These are phyloP conservation scores for Stegodyphus mimosarum DNA, from an alignment of 1,140 invertebrate species.

Conservation along the genomic window DNA sequence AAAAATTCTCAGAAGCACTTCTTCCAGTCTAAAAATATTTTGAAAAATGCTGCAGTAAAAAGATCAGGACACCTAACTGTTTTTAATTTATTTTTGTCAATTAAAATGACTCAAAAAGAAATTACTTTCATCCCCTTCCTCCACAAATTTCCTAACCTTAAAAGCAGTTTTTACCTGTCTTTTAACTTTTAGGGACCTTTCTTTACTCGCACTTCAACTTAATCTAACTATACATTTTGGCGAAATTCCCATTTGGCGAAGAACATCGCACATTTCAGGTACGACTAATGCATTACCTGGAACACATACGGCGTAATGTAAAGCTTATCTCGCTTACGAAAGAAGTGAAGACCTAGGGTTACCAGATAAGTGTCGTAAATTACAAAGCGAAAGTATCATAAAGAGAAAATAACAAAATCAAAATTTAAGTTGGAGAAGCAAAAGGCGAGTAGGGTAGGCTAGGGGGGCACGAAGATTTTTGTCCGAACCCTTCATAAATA, in stretches of 20 bases:
- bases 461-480: slow-evolving; percentile 14
- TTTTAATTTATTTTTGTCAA: too few relatives aligned
- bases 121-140: too few relatives aligned
- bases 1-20: too few relatives aligned
- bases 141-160: too few relatives aligned
- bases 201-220: too few relatives aligned
- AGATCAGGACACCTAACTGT: too few relatives aligned
- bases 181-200: too few relatives aligned
- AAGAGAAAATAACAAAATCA: slow-evolving; percentile 38
- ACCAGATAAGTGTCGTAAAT: slow-evolving; percentile 55
- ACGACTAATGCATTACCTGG: background rate
- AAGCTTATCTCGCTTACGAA: background rate
- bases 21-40: too few relatives aligned
- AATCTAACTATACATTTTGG: background rate
- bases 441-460: background rate
- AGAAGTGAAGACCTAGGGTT: slow-evolving; percentile 17
- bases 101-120: too few relatives aligned
- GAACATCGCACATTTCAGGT: slow-evolving; percentile 21
- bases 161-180: too few relatives aligned
- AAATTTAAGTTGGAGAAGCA: background rate
- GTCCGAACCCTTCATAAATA: slow-evolving; percentile 20
- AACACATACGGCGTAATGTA: slow-evolving; percentile 13
- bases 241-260: slow-evolving; percentile 13
- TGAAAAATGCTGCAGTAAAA: too few relatives aligned
- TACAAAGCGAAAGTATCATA: slow-evolving; percentile 55